A percentile compares a stretch with the other conserved stretches of the same genome.
Evolutionary conservation across 2,888 invertebrate genomes (phyloP).

Genomic region (Eretmocerus hayati): DNA sequence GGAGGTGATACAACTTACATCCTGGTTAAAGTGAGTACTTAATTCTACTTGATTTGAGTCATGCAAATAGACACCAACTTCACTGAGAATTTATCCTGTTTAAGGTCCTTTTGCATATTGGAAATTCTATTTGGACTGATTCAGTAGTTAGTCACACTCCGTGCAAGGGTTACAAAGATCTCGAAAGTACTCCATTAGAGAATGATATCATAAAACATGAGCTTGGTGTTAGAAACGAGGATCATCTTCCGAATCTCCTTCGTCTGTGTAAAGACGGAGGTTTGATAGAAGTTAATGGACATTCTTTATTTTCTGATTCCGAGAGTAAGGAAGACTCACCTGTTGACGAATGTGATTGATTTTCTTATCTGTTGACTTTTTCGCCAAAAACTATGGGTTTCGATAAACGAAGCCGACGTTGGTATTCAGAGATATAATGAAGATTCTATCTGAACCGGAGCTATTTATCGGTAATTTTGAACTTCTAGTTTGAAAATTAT

Average conservation of each 20-base stretch:
- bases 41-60: too few relatives aligned
- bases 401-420: too few relatives aligned
- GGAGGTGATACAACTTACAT: constrained; percentile 35
- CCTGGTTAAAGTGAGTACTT: constrained; percentile 38
- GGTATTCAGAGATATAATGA: too few relatives aligned
- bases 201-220: constrained; percentile 48
- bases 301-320: too few relatives aligned
- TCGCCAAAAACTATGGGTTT: too few relatives aligned
- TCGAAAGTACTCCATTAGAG: constrained; percentile 53
- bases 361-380: background rate
- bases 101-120: constrained; percentile 54
- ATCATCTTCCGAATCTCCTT: constrained; percentile 50
- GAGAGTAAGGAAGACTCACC: background rate
- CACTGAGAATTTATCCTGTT: too few relatives aligned
- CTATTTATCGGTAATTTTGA: too few relatives aligned
- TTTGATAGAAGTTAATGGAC: constrained; percentile 27
- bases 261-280: constrained; percentile 46
- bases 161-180: constrained; percentile 48
- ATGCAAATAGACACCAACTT: too few relatives aligned
- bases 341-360: constrained; percentile 9
- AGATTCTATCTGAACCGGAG: too few relatives aligned
- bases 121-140: constrained; percentile 59
- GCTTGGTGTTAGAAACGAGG: constrained; percentile 46
- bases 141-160: constrained; percentile 55
- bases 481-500: too few relatives aligned